Evolutionary conservation across 2,888 invertebrate species (phyloP), one percentile per base, ranked within the genome.

Genomic region (Drosophila koepferae): DNA sequence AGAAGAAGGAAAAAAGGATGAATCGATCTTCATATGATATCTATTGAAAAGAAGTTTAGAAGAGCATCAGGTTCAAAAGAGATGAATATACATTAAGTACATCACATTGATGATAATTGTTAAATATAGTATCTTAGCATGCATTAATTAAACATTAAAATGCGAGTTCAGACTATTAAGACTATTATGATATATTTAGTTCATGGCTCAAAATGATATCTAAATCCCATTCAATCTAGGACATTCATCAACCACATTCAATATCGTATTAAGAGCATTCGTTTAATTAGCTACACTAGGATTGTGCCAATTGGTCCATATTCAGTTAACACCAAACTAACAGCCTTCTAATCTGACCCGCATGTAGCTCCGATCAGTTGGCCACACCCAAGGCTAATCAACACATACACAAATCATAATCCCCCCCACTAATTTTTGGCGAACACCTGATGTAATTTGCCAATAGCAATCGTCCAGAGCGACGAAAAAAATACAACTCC

Each of bases 371-470:
- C 90, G 80, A 76, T 90, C 89, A 72, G 71, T 72, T 58, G 53
- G 64, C 74, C 84, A 90, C 84, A 83, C 84, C 90, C 84, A 86
- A 72, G 63, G 84, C 89, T 86, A 90, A 84, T 84, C 84, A 84
- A 66, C 77, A 69, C 74, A 90, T 49, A 86, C 69, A 84, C 84
- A 84, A 84, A 90, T 84, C 84, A 84, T 89, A 84, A 73, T 70
- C 61, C 67, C 65, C 65, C 70, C 55, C 41, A 48, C 43, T 51
- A 40, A 44, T 64, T 41, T 43, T 46, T 34, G 38, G 36, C 14
- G 70, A 74, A 75, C 90, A 85, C 89, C 90, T 89, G 90, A 90
- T 90, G 84, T 54, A 85, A 90, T 85, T 85, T 90, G 87, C 87
- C 89, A 85, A 90, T 73, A 74, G 87, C 77, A 73, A 62, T 70